Conservation (phyloP, 1,140 invertebrate genomes). For the Heliconius nattereri region DNA sequence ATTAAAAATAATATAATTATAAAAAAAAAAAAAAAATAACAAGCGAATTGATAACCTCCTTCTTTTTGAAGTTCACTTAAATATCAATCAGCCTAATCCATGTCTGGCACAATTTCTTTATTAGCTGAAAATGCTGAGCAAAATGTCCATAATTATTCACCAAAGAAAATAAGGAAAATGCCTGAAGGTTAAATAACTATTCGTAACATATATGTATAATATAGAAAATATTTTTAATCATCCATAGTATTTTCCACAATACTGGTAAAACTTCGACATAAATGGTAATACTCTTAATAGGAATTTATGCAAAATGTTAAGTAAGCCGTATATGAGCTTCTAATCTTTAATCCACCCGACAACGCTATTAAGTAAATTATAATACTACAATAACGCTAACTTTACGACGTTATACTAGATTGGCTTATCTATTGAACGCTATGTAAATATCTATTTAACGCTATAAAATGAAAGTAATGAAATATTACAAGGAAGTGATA, state of each 20-base stretch:
- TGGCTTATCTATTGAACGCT: background rate
- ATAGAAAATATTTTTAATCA: background rate
- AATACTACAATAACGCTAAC: background rate
- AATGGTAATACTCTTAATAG: background rate
- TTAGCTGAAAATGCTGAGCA: too few relatives aligned
- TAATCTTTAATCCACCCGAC: constrained; percentile 17
- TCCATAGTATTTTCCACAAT: too few relatives aligned
- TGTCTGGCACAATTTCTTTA: too few relatives aligned
- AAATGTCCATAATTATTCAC: background rate
- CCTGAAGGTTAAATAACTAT: background rate
- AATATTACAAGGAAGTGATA: background rate
- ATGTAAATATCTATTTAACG: background rate
- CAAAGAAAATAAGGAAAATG: background rate
- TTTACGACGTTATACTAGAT: background rate
- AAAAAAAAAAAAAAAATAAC: too few relatives aligned
- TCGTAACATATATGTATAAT: background rate
- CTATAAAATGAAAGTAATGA: background rate
- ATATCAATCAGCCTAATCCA: too few relatives aligned
- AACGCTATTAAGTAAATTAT: constrained; percentile 4
- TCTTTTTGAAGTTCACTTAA: too few relatives aligned
- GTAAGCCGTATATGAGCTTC: constrained; percentile 21
- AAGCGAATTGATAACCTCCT: too few relatives aligned
- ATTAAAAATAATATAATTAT: too few relatives aligned
- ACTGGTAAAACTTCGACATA: background rate
- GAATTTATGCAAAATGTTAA: constrained; percentile 1